These are phyloP conservation scores for Eulemur mongoz DNA, from an alignment of 2,797 vertebrate genomes.

Conservation along the genomic window DNA sequence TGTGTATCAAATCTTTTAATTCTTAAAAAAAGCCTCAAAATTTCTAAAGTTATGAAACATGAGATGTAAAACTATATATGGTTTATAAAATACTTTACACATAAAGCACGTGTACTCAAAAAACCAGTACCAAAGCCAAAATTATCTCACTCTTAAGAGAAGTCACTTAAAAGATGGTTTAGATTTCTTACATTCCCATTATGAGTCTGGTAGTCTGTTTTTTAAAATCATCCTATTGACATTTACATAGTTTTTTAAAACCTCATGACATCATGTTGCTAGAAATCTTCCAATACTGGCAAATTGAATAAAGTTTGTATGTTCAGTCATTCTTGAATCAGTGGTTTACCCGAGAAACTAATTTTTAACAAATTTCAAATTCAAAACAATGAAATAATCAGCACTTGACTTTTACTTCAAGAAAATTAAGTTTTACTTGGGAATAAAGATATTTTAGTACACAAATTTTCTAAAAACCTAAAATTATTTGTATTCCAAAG, in stretches of 20 bases:
- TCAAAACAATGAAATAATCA: neutral
- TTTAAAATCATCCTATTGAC: conserved; percentile 1
- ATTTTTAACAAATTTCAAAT: conserved; percentile 49
- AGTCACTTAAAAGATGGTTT: neutral
- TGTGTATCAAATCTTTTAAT: neutral
- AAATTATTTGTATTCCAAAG: conserved; percentile 59
- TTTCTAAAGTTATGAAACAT: conserved; percentile 30
- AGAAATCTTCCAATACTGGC: neutral
- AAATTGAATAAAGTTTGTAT: neutral
- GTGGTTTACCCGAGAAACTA: conserved; percentile 42
- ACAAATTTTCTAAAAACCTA: conserved; percentile 26
- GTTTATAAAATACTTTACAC: conserved; percentile 43
- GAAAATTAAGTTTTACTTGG: conserved; percentile 36
- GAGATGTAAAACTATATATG: conserved; percentile 2
- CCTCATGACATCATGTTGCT: conserved; percentile 23
- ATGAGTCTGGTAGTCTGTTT: neutral
- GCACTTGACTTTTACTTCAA: conserved; percentile 11
- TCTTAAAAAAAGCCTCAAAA: neutral
- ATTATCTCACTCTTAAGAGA: neutral
- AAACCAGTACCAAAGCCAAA: conserved; percentile 39
- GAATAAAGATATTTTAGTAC: conserved; percentile 13
- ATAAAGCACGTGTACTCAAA: neutral
- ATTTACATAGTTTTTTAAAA: conserved; percentile 9
- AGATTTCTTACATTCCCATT: conserved; percentile 9
- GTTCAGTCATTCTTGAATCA: neutral